These are phyloP conservation scores for Callipepla squamata DNA, from an alignment of 2,113 vertebrate species.

Conservation along the genomic window DNA sequence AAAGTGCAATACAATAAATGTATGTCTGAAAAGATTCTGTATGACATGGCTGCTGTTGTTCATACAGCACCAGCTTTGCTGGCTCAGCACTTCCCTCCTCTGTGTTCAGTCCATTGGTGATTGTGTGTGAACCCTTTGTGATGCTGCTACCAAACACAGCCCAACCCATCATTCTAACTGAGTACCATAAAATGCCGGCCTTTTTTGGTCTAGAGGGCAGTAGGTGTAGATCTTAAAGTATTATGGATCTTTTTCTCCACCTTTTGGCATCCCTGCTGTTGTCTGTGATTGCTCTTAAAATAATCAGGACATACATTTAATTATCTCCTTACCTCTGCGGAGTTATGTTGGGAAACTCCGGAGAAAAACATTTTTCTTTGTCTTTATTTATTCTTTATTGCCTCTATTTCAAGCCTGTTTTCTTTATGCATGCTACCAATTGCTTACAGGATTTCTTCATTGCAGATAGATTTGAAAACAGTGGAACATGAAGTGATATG, in stretches of 20 bases:
- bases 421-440: background rate
- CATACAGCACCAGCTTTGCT: background rate
- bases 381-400: background rate
- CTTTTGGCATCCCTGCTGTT: background rate
- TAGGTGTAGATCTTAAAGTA: background rate
- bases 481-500: background rate
- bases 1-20: background rate
- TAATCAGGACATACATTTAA: background rate
- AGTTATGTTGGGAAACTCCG: background rate
- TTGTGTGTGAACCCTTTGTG: background rate
- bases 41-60: background rate
- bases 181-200: background rate
- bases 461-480: background rate
- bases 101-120: background rate
- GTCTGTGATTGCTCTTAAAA: conserved; percentile 6
- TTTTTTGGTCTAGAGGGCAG: background rate
- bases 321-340: background rate
- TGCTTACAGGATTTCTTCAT: background rate
- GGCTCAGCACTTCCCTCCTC: background rate
- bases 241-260: background rate
- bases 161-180: background rate
- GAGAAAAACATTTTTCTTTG: background rate
- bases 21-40: background rate
- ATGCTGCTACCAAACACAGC: background rate
- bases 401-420: background rate